Evolutionary conservation across 2,888 invertebrate genomes (phyloP).

Genomic region (Apotomis capreana): DNA sequence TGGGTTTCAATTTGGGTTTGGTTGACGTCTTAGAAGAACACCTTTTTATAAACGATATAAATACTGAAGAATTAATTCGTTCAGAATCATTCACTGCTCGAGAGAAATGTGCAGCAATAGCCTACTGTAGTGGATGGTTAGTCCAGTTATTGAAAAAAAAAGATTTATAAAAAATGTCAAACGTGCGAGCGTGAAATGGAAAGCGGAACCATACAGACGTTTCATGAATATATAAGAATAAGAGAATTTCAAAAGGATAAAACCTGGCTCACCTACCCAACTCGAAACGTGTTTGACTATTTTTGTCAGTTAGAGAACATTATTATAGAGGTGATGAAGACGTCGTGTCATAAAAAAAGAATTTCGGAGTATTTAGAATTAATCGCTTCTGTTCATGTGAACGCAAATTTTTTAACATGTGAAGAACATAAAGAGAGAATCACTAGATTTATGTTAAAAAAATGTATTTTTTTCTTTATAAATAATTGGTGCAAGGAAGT

Average conservation of each 20-base stretch:
- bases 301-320: neutral
- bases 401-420: too few species aligned
- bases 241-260: neutral
- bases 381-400: too few species aligned
- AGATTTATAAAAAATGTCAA: neutral
- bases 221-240: neutral
- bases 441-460: too few species aligned
- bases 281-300: neutral
- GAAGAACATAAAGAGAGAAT: too few species aligned
- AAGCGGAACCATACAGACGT: neutral
- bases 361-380: too few species aligned
- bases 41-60: neutral
- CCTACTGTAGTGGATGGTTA: neutral
- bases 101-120: neutral
- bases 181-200: neutral
- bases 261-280: neutral
- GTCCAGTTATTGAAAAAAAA: neutral
- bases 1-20: too few species aligned
- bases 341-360: too few species aligned
- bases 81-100: neutral
- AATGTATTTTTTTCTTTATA: too few species aligned
- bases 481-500: too few species aligned
- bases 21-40: too few species aligned
- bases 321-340: too few species aligned
- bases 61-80: neutral